Conservation (phyloP, 2,797 vertebrate genomes). For the Poecilia wingei region DNA sequence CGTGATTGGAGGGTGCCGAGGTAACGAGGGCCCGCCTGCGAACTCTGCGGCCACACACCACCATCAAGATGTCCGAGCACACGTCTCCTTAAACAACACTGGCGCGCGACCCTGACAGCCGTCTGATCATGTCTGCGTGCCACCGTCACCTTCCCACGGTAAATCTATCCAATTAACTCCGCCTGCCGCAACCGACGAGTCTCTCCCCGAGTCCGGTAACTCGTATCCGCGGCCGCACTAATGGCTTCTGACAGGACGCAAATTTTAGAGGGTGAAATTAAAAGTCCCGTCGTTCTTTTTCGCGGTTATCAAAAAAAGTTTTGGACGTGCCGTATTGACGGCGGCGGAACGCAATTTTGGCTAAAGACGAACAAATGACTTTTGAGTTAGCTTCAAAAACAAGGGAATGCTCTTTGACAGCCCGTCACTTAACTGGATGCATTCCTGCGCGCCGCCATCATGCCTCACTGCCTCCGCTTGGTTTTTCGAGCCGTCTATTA, state of each 20-base stretch:
- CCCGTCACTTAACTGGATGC: constrained; percentile 41
- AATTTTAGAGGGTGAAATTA: constrained; percentile 55
- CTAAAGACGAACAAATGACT: constrained; percentile 46
- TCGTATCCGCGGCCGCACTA: constrained; percentile 25
- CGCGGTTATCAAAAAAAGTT: constrained; percentile 38
- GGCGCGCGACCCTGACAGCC: constrained; percentile 60
- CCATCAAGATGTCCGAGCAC: not conserved
- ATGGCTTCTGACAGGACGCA: constrained; percentile 58
- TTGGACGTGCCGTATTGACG: constrained; percentile 40
- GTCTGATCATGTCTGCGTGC: constrained; percentile 62
- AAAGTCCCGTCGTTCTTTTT: constrained; percentile 17
- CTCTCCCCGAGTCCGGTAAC: constrained; percentile 50
- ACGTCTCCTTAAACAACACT: constrained; percentile 62
- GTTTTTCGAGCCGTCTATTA: constrained; percentile 49
- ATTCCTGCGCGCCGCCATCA: constrained; percentile 26
- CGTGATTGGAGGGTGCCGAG: constrained; percentile 64
- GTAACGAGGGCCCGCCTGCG: constrained; percentile 63
- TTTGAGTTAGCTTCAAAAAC: constrained; percentile 46
- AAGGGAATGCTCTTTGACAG: constrained; percentile 43
- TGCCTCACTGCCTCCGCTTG: constrained; percentile 24
- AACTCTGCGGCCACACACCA: constrained; percentile 26
- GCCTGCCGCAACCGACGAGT: constrained; percentile 46
- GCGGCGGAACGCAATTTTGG: constrained; percentile 35
- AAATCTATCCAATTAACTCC: constrained; percentile 75
- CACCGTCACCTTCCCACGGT: constrained; percentile 66